These are phyloP conservation scores for Caenorhabditis sp. DNA, from an alignment of 2,888 invertebrate genomes.

Conservation along the genomic window DNA sequence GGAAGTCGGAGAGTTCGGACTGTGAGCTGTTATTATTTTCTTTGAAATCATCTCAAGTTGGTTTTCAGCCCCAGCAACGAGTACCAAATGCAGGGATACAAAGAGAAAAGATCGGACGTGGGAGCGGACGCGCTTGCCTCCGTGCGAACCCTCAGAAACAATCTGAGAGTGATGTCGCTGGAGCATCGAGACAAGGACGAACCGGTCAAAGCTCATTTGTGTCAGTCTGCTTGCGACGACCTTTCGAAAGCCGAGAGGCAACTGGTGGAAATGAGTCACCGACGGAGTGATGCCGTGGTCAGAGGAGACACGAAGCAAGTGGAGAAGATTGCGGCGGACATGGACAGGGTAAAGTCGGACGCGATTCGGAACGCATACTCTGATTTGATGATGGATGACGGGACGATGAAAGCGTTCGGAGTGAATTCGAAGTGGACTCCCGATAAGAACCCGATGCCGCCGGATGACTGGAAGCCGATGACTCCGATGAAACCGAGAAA, in stretches of 20 bases:
- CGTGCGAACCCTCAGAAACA: slow-evolving; percentile 68
- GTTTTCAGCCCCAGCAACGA: slow-evolving; percentile 58
- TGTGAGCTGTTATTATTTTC: slow-evolving; percentile 35
- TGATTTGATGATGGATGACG: slow-evolving; percentile 65
- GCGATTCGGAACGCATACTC: slow-evolving; percentile 67
- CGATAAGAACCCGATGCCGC: slow-evolving; percentile 51
- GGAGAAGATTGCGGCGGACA: slow-evolving; percentile 52
- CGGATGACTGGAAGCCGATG: slow-evolving; percentile 50
- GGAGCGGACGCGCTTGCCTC: slow-evolving; percentile 70
- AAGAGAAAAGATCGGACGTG: slow-evolving; percentile 51
- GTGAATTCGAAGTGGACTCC: slow-evolving; percentile 70
- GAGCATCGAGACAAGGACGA: slow-evolving; percentile 50
- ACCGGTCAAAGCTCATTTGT: slow-evolving; percentile 64
- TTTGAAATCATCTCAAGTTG: not conserved
- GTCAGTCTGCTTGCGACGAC: slow-evolving; percentile 63
- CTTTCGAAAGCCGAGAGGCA: slow-evolving; percentile 66
- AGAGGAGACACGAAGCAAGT: slow-evolving; percentile 63
- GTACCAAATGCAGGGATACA: slow-evolving; percentile 63
- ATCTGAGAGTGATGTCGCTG: slow-evolving; percentile 57
- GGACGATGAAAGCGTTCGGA: slow-evolving; percentile 68
- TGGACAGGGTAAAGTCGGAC: slow-evolving; percentile 62
- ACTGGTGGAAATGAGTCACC: slow-evolving; percentile 59
- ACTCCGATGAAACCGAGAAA: slow-evolving; percentile 47
- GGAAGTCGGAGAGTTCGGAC: slow-evolving; percentile 39
- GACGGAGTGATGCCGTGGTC: slow-evolving; percentile 67